Evolutionary conservation across 2,113 vertebrate genomes (phyloP), one percentile per base, ranked within the genome.

Genomic region (Trematocara stigmaticum): DNA sequence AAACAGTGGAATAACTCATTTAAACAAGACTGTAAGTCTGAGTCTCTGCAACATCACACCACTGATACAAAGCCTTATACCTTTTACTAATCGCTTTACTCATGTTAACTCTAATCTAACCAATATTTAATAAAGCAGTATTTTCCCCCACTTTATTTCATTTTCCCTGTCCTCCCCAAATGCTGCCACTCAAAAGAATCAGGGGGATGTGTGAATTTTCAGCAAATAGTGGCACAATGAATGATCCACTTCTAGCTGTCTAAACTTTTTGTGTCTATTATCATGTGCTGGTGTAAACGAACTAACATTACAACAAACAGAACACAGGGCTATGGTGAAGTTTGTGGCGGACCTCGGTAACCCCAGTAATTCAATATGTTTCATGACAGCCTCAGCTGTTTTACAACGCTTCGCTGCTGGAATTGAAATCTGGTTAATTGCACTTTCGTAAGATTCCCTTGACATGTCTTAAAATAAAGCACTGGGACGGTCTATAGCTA

Each of bases 391-490:
- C 87, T 84, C 88, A 57, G 86, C 83, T 90, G 88, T 85, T 82
- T 57, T 20, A 10, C 29, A 82, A 87, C 81, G 12, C 23, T 76
- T 76, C 34, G 71, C 71, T 84, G 80, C 59, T 20, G 79, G 56
- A 76, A 83, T 80, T 53, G 55, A 81, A 47, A 29, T 86, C 78
- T 29, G n/a, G 82, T 90, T 90, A 84, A 86, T 87, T 88, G 83
- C 81, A 84, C 86, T 82, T 93, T 92, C 64, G 61, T 92, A 93
- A 92, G 87, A 93, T 88, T 89, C 79, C 90, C 90, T 92, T 82
- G 35, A 84, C 84, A 51, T 86, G 88, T 90, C 92, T 93, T 92
- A 84, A 95, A 95, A 94, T 94, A 94, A 93, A 94, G 89, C 81
- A 26, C 42, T 7, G 83, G 84, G 90, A 79, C 11, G 45, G 84